phyloP scores from a whole-genome alignment of 1,140 invertebrate species.

The Triops longicaudatus region DNA sequence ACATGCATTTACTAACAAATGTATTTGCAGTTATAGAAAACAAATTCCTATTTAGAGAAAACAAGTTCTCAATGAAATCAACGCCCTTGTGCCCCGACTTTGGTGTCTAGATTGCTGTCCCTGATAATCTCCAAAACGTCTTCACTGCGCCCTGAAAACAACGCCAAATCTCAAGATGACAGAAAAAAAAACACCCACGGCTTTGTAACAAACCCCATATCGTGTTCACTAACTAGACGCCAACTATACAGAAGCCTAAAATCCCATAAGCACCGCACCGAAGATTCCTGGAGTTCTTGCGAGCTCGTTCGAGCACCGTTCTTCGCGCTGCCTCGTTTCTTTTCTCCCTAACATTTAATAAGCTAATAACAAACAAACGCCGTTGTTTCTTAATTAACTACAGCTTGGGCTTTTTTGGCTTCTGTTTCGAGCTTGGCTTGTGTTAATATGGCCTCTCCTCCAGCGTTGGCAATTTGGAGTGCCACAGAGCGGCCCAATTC shows the following conservation, averaged over 20 bases:
- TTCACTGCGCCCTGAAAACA: background rate
- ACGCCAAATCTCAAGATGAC: too few species aligned
- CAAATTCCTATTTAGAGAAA: background rate
- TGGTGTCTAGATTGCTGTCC: background rate
- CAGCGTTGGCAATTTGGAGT: constrained; percentile 7
- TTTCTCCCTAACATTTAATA: background rate
- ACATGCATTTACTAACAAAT: constrained; percentile 6
- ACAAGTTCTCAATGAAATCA: background rate
- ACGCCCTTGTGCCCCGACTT: background rate
- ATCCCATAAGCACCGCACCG: background rate
- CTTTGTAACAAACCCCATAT: too few species aligned
- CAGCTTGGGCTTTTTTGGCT: background rate
- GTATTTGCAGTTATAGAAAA: constrained; percentile 4
- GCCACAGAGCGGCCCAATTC: constrained; percentile 19
- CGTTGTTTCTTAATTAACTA: background rate
- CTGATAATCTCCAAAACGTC: background rate
- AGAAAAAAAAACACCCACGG: too few species aligned
- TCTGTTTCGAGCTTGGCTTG: constrained; percentile 27
- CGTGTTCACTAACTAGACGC: too few species aligned
- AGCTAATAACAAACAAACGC: background rate
- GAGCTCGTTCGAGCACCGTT: background rate
- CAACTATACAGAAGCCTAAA: background rate
- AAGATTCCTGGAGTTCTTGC: background rate
- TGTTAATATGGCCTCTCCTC: constrained; percentile 21
- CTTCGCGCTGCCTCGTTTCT: background rate